These are phyloP conservation scores for Idaea biselata DNA, from an alignment of 2,888 invertebrate genomes.

Conservation along the genomic window DNA sequence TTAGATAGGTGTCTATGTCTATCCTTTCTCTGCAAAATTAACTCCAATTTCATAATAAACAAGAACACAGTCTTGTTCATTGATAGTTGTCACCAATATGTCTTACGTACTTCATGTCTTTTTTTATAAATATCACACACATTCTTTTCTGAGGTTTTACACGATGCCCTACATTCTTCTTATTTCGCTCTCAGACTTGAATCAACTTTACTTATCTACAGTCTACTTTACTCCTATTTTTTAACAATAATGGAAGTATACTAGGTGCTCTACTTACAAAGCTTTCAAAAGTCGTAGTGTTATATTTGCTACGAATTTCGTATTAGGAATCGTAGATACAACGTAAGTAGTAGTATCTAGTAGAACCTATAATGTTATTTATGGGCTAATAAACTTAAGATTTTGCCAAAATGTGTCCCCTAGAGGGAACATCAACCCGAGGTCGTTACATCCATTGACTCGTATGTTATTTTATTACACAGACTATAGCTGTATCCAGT, in stretches of 20 bases:
- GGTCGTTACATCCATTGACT: constrained; percentile 49
- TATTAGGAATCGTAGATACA: not conserved
- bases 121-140: not conserved
- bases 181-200: not conserved
- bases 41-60: not conserved
- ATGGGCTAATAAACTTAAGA: constrained; percentile 49
- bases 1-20: not conserved
- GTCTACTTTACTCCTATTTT: not conserved
- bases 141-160: not conserved
- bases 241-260: not conserved
- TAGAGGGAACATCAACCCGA: constrained; percentile 37
- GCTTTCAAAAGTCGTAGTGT: not conserved
- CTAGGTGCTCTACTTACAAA: not conserved
- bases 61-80: not conserved
- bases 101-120: not conserved
- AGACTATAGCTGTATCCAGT: not conserved
- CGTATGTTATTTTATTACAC: constrained; percentile 44
- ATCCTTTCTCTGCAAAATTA: not conserved
- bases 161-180: not conserved
- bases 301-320: not conserved
- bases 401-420: constrained; percentile 48
- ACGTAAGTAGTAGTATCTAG: constrained; percentile 9
- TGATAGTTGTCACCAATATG: no score
- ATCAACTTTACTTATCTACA: not conserved
- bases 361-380: constrained; percentile 24